These are phyloP conservation scores for Sturnus vulgaris DNA, from an alignment of 2,113 vertebrate species.

Conservation along the genomic window DNA sequence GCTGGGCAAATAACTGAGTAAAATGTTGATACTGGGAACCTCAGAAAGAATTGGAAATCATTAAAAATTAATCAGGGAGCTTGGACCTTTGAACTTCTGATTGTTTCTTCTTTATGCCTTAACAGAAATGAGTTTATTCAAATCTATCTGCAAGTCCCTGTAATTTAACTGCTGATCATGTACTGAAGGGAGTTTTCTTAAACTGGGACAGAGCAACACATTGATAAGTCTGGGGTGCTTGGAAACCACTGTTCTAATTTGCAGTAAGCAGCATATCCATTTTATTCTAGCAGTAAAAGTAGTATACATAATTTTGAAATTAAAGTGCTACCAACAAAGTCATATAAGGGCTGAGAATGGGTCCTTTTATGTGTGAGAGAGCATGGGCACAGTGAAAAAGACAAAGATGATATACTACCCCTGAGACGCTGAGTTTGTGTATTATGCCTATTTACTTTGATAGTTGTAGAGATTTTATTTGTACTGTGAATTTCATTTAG, in stretches of 20 bases:
- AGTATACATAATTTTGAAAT: not conserved
- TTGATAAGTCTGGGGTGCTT: not conserved
- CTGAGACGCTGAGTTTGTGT: not conserved
- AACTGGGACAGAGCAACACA: not conserved
- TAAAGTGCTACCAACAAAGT: not conserved
- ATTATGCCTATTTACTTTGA: not conserved
- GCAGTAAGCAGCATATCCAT: not conserved
- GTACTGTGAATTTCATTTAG: not conserved
- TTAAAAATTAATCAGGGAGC: slow-evolving; percentile 1
- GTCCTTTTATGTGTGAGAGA: not conserved
- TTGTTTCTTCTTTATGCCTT: not conserved
- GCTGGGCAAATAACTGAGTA: slow-evolving; percentile 14
- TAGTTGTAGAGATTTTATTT: not conserved
- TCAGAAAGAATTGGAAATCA: not conserved
- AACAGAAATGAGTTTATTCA: not conserved
- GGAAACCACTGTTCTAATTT: not conserved
- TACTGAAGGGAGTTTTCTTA: not conserved
- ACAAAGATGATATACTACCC: not conserved
- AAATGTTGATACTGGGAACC: not conserved
- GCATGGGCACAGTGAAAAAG: not conserved
- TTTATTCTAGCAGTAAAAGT: not conserved
- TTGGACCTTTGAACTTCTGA: not conserved
- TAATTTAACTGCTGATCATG: not conserved
- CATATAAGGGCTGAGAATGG: not conserved
- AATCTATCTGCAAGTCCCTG: not conserved